These are phyloP conservation scores for Euplexia lucipara DNA, from an alignment of 2,888 invertebrate genomes.

Conservation along the genomic window DNA sequence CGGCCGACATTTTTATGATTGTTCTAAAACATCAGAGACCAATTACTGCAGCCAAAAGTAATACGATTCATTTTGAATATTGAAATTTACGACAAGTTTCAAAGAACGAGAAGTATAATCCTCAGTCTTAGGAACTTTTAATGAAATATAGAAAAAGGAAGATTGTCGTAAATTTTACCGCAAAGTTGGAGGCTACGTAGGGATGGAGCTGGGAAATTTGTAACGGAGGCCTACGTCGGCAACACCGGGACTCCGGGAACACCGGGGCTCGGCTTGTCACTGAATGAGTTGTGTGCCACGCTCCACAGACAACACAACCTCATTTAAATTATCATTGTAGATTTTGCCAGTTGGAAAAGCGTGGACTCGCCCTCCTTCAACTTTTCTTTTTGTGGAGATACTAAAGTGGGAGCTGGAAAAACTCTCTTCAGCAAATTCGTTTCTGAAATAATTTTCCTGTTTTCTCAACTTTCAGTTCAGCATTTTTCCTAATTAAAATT, in stretches of 20 bases:
- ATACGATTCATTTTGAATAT: slow-evolving; percentile 64
- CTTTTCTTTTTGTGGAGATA: slow-evolving; percentile 13
- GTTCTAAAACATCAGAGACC: slow-evolving; percentile 57
- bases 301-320: slow-evolving; percentile 37
- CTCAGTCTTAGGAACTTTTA: slow-evolving; percentile 75
- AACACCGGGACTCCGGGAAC: slow-evolving; percentile 12
- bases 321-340: slow-evolving; percentile 48
- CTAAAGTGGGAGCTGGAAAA: slow-evolving; percentile 3
- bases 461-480: slow-evolving; percentile 3
- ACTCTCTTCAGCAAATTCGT: slow-evolving; percentile 28
- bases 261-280: slow-evolving; percentile 38
- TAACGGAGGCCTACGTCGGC: slow-evolving; percentile 48
- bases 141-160: slow-evolving; percentile 76
- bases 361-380: background rate
- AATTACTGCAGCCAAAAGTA: slow-evolving; percentile 62
- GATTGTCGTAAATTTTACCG: slow-evolving; percentile 73
- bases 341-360: slow-evolving; percentile 26
- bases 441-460: slow-evolving; percentile 38
- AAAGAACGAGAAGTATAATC: slow-evolving; percentile 72
- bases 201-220: slow-evolving; percentile 58
- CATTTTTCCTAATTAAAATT: slow-evolving; percentile 26
- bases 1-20: slow-evolving; percentile 57
- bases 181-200: slow-evolving; percentile 65
- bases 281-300: slow-evolving; percentile 56
- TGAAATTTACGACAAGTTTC: slow-evolving; percentile 69